A percentile compares a stretch with the other conserved stretches of the same genome.
These are phyloP conservation scores for Anticlea derivata DNA, from an alignment of 2,888 invertebrate genomes.

Conservation along the genomic window DNA sequence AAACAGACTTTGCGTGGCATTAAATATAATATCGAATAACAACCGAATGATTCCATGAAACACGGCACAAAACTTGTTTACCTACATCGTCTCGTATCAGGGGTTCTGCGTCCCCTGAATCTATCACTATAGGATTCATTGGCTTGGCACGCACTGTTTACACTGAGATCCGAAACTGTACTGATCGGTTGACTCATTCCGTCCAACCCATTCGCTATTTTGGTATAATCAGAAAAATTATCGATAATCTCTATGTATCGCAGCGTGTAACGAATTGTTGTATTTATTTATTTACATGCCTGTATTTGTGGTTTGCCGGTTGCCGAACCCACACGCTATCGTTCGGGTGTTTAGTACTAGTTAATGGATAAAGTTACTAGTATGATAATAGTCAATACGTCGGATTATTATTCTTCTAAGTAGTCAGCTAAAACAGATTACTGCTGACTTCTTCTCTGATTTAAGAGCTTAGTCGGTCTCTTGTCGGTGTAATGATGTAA, in stretches of 20 bases:
- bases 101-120: slow-evolving; percentile 47
- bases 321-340: neutral
- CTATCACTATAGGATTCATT: slow-evolving; percentile 37
- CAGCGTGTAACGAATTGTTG: too few species aligned
- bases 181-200: slow-evolving; percentile 17
- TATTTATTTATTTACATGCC: slow-evolving; percentile 3
- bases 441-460: too few species aligned
- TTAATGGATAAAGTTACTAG: neutral
- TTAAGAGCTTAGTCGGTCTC: too few species aligned
- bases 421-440: too few species aligned
- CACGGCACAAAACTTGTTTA: slow-evolving; percentile 36
- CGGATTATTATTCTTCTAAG: too few species aligned
- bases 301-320: neutral
- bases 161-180: slow-evolving; percentile 27
- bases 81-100: slow-evolving; percentile 55
- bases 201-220: neutral
- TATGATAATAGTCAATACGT: too few species aligned
- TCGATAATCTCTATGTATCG: slow-evolving; percentile 2
- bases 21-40: neutral
- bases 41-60: neutral
- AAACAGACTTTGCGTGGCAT: neutral
- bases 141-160: slow-evolving; percentile 26
- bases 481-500: too few species aligned
- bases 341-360: neutral
- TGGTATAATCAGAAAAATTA: slow-evolving; percentile 7